phyloP scores from a whole-genome alignment of 2,888 invertebrate genomes.

The Chaitophorus viminalis region DNA sequence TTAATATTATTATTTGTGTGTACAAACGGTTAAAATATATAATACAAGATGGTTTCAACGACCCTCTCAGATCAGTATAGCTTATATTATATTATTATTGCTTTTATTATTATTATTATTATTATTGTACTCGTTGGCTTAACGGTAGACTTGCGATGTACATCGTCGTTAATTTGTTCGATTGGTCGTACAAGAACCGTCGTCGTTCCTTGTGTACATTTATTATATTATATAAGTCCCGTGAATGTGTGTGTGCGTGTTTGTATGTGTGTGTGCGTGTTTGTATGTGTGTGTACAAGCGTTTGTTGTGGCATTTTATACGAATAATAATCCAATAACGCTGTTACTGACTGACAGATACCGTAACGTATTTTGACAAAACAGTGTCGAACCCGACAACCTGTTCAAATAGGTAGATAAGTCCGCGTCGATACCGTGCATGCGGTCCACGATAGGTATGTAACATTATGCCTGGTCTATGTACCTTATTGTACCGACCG shows the following conservation, averaged over 20 bases:
- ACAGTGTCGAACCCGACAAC: slow-evolving; percentile 54
- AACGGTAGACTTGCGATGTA: slow-evolving; percentile 29
- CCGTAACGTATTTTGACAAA: slow-evolving; percentile 61
- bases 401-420: slow-evolving; percentile 57
- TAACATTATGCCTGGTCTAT: not conserved
- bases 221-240: too few relatives aligned
- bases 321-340: slow-evolving; percentile 55
- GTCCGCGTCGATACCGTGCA: slow-evolving; percentile 24
- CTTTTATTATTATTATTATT: not conserved
- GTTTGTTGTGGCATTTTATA: slow-evolving; percentile 44
- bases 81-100: slow-evolving; percentile 4
- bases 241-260: too few relatives aligned
- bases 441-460: not conserved
- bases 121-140: slow-evolving; percentile 25
- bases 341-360: slow-evolving; percentile 57
- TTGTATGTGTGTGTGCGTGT: not conserved
- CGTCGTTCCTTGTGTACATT: not conserved
- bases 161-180: slow-evolving; percentile 47
- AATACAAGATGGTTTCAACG: slow-evolving; percentile 16
- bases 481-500: not conserved
- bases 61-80: slow-evolving; percentile 36
- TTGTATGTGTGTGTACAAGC: not conserved
- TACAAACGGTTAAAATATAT: slow-evolving; percentile 7
- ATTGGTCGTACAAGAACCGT: slow-evolving; percentile 37
- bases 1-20: not conserved